Conservation (phyloP, 2,797 vertebrate species). For the Pantherophis vulpinus region DNA sequence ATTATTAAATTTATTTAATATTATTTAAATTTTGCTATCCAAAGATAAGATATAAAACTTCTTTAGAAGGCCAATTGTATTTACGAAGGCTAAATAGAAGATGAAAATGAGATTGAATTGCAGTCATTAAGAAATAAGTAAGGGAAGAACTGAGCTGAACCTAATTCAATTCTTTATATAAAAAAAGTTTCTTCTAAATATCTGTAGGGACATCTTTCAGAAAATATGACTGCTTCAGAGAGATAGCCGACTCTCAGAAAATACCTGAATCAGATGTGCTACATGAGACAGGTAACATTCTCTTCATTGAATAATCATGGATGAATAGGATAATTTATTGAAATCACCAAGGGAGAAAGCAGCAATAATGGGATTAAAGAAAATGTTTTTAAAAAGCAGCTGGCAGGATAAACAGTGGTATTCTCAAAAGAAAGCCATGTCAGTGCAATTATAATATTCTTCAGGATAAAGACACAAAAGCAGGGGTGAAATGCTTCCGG, state of each 20-base stretch:
- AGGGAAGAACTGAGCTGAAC: not conserved
- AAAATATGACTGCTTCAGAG: not conserved
- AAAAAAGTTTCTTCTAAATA: not conserved
- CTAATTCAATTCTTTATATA: not conserved
- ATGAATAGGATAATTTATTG: not conserved
- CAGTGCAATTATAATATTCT: not conserved
- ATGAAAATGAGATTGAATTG: not conserved
- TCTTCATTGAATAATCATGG: not conserved
- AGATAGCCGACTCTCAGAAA: not conserved
- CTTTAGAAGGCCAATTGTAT: constrained; percentile 7
- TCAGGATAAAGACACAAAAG: not conserved
- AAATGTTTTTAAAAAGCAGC: not conserved
- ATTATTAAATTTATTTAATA: not conserved
- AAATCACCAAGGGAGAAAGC: not conserved
- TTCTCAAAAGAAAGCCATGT: not conserved
- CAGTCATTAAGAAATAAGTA: not conserved
- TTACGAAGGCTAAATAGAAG: not conserved
- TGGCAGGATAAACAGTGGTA: not conserved
- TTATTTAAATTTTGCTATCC: not conserved
- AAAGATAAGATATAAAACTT: constrained; percentile 21
- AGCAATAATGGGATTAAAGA: not conserved
- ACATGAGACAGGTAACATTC: not conserved
- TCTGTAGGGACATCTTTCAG: not conserved
- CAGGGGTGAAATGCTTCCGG: too few relatives aligned
- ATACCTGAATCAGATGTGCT: not conserved